Percentiles rank a stretch among this genome's conserved stretches.
Evolutionary conservation across 2,797 vertebrate species (phyloP).

Genomic region (Darevskia mixta): DNA sequence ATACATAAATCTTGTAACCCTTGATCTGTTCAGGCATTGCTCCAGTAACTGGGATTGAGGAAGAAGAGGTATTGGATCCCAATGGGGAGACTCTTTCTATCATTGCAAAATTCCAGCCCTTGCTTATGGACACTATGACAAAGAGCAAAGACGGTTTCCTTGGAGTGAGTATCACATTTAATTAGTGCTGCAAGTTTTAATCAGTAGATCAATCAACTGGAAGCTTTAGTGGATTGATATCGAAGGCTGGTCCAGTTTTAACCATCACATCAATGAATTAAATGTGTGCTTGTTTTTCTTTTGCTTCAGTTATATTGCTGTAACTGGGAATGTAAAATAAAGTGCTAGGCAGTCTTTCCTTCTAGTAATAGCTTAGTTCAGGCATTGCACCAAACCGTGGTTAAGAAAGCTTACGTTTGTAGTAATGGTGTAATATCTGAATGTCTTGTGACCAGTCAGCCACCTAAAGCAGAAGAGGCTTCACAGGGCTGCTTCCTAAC

Average conservation of each 20-base stretch:
- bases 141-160: slow-evolving; percentile 98
- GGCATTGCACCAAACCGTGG: background rate
- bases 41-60: slow-evolving; percentile 78
- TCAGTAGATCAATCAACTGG: background rate
- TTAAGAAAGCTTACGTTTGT: background rate
- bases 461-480: background rate
- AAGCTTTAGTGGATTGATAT: background rate
- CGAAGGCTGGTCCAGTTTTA: background rate
- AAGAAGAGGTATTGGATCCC: slow-evolving; percentile 89
- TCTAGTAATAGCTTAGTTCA: background rate
- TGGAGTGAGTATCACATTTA: slow-evolving; percentile 82
- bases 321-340: background rate
- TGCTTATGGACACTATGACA: slow-evolving; percentile 94
- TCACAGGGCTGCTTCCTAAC: background rate
- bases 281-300: background rate
- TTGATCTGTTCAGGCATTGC: slow-evolving; percentile 81
- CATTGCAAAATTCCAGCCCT: slow-evolving; percentile 92
- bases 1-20: background rate
- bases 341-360: background rate
- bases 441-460: background rate
- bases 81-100: slow-evolving; percentile 89
- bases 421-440: background rate
- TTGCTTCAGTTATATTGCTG: background rate
- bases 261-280: background rate
- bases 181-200: background rate